Percentiles rank a stretch among this genome's conserved stretches.
Evolutionary conservation across 2,888 invertebrate species (phyloP).

Genomic region (Pollenia griseotomentosa): DNA sequence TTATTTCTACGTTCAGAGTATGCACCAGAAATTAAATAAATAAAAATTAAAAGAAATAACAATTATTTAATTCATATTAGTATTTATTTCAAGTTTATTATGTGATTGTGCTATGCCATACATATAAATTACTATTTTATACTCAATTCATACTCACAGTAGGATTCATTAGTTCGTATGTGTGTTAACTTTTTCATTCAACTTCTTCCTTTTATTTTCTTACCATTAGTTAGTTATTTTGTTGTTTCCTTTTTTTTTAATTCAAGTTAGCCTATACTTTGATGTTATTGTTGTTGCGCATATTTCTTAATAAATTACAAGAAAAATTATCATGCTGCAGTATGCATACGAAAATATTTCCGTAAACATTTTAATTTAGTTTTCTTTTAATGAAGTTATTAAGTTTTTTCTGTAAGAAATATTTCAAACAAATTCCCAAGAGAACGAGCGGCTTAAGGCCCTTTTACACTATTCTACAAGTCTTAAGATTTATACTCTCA

Average conservation of each 20-base stretch:
- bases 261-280: conserved; percentile 38
- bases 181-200: background rate
- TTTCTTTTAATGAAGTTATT: conserved; percentile 27
- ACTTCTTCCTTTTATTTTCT: conserved; percentile 55
- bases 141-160: conserved; percentile 20
- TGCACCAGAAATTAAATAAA: background rate
- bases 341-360: conserved; percentile 61
- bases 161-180: background rate
- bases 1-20: conserved; percentile 15
- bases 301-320: conserved; percentile 55
- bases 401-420: background rate
- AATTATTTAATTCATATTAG: conserved; percentile 62
- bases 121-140: conserved; percentile 66
- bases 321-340: conserved; percentile 49
- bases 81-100: conserved; percentile 65
- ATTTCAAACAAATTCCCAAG: background rate
- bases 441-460: background rate
- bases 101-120: conserved; percentile 55
- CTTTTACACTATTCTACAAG: too few relatives aligned
- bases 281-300: conserved; percentile 20
- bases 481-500: too few relatives aligned
- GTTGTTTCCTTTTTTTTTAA: conserved; percentile 1
- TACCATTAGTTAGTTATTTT: conserved; percentile 14
- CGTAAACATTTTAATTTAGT: conserved; percentile 65
- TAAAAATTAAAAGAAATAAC: conserved; percentile 26